Conservation (phyloP, 2,888 invertebrate species). For the Ornithoptera alexandrae region DNA sequence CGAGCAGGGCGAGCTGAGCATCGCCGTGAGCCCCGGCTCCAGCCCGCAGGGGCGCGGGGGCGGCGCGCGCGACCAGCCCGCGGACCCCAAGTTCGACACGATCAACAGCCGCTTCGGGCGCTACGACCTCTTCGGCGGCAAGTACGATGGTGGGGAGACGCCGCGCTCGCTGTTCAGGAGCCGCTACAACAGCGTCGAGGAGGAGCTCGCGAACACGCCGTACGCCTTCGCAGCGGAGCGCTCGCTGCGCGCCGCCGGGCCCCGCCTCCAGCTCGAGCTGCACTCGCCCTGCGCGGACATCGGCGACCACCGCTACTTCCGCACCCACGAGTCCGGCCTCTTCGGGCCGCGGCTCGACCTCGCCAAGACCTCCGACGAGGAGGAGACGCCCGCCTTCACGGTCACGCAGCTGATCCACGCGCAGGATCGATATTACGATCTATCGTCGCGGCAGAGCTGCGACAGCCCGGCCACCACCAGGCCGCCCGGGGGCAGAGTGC, state of each 20-base stretch:
- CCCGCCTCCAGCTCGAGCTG: slow-evolving; percentile 44
- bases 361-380: slow-evolving; percentile 36
- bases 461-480: slow-evolving; percentile 36
- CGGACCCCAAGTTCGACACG: slow-evolving; percentile 67
- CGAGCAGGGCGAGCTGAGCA: slow-evolving; percentile 72
- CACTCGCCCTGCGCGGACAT: slow-evolving; percentile 64
- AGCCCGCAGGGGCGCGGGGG: slow-evolving; percentile 41
- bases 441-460: slow-evolving; percentile 50
- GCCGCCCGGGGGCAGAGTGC: slow-evolving; percentile 33
- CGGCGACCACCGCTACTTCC: slow-evolving; percentile 64
- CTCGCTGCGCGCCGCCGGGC: slow-evolving; percentile 46
- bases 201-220: slow-evolving; percentile 74
- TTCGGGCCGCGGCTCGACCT: slow-evolving; percentile 63
- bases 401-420: slow-evolving; percentile 73
- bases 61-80: slow-evolving; percentile 39
- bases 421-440: slow-evolving; percentile 70
- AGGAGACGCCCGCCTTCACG: slow-evolving; percentile 61
- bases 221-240: slow-evolving; percentile 73
- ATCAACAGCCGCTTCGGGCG: slow-evolving; percentile 70
- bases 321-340: slow-evolving; percentile 48
- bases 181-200: slow-evolving; percentile 75
- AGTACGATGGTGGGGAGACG: slow-evolving; percentile 58
- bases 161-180: slow-evolving; percentile 68
- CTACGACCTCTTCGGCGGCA: slow-evolving; percentile 71
- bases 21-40: slow-evolving; percentile 67